phyloP scores from a whole-genome alignment of 53 echinoderm and acorn worm species.

The Echinarachnius parma region DNA sequence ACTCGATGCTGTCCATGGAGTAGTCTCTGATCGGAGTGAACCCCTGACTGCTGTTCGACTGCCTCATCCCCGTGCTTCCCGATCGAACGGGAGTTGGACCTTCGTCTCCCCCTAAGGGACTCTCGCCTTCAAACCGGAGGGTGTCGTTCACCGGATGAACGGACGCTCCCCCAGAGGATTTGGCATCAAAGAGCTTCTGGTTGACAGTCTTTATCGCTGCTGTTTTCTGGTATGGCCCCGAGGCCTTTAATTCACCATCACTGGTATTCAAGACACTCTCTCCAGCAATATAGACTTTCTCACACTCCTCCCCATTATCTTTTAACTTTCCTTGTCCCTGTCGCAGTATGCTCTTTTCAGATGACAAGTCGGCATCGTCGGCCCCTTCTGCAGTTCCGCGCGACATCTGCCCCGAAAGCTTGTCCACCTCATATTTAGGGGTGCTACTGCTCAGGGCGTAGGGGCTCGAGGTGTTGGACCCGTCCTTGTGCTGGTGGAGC shows the following conservation, averaged over 20 bases:
- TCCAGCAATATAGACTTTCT: background rate
- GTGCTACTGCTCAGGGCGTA: slow-evolving; percentile 26
- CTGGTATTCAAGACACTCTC: background rate
- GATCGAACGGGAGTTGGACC: too few species aligned
- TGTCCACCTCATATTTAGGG: slow-evolving; percentile 19
- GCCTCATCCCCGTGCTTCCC: too few species aligned
- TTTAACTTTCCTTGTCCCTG: background rate
- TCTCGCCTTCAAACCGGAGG: too few species aligned
- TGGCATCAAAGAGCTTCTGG: slow-evolving; percentile 11
- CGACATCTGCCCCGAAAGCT: background rate
- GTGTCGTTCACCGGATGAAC: too few species aligned
- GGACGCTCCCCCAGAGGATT: background rate
- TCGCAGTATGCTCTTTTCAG: background rate
- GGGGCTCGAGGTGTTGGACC: background rate
- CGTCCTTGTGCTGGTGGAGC: slow-evolving; percentile 5
- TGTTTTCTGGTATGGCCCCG: background rate
- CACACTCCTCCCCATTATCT: background rate
- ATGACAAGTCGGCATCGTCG: background rate
- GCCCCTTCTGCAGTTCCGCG: slow-evolving; percentile 37
- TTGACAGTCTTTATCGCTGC: slow-evolving; percentile 11
- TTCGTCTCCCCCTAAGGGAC: too few species aligned
- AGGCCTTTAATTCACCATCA: background rate
- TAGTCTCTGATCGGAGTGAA: slow-evolving; percentile 69
- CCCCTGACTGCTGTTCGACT: slow-evolving; percentile 19
- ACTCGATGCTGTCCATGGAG: slow-evolving; percentile 47